phyloP scores from a whole-genome alignment of 2,888 invertebrate species.

The Leucophenga maculata region DNA sequence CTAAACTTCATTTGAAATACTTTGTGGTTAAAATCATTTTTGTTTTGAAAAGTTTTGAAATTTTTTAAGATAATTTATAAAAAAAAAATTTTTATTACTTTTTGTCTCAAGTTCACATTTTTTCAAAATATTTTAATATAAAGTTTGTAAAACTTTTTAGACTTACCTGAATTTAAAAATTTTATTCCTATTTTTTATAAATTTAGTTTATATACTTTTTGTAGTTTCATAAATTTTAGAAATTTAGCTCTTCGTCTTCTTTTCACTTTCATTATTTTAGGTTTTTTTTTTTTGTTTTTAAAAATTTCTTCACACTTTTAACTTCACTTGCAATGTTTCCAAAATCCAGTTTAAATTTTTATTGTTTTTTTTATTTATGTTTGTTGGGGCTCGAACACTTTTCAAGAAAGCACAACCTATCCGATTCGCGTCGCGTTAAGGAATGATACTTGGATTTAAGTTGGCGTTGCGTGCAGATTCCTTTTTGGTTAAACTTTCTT shows the following conservation, averaged over 20 bases:
- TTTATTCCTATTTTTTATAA: background rate
- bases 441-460: conserved; percentile 66
- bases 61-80: no score
- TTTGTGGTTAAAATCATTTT: no score
- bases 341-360: background rate
- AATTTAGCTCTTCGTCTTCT: no score
- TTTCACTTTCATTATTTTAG: background rate
- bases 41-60: no score
- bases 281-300: background rate
- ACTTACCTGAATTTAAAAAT: background rate
- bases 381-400: conserved; percentile 19
- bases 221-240: background rate
- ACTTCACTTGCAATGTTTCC: background rate
- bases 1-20: no score
- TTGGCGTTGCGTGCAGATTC: conserved; percentile 53
- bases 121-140: no score
- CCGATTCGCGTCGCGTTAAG: conserved; percentile 67
- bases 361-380: conserved; percentile 11
- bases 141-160: no score
- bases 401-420: conserved; percentile 56
- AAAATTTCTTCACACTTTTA: conserved; percentile 2
- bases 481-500: conserved; percentile 49
- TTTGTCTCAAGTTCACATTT: no score
- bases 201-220: background rate
- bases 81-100: no score